Base-by-base conservation (phyloP, 37 sponge, comb jelly and placozoan species). In the Diacarnus erythraeanus region DNA sequence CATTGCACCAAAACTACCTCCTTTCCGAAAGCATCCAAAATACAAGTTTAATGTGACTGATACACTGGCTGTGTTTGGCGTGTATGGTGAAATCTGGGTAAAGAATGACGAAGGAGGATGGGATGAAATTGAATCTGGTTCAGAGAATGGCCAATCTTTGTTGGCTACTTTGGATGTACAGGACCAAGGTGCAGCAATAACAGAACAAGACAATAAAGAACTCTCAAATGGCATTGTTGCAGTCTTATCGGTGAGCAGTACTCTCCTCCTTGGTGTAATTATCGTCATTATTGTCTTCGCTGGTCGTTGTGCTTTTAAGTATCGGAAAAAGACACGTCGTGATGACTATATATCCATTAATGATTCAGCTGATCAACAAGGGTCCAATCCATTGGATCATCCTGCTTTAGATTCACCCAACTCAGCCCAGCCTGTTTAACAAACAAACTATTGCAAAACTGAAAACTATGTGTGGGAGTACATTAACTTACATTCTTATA, bases 1-100 rank as follows among this genome's bases (percentile, higher is more conserved):
- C 12, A 26, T 42, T 27, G 63, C 75, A 33, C 58, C 77, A 2
- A 78, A 33, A 3, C 81, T 84, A 17, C 90, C 90, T 5, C 90
- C 90, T 18, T 89, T 76, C 57, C 59, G 77, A 0, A 79, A 78
- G 29, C 70, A 76, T 2, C 69, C 84, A 12, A 66, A 74, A 44
- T 42, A 47, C 25, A 79, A 76, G 41, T 1, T 23, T 31, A 84
- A 84, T 36, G 37, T 74, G 0, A 83, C 80, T 43, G 43, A 76
- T 25, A 51, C 82, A 21, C 38, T 87, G n/a, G 65, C 69, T 30
- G 63, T 87, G 37, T 38, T 73, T 56, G 80, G 80, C 2, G 17
- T 71, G 9, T 44, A 79, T 71, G 72, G 73, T 6, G 26, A 5
- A 12, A 27, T 72, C 3, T 81, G 82, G 82, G 42, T 61, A 42